Evolutionary conservation across 2,888 invertebrate genomes (phyloP).

Genomic region (Tridacna crocea): DNA sequence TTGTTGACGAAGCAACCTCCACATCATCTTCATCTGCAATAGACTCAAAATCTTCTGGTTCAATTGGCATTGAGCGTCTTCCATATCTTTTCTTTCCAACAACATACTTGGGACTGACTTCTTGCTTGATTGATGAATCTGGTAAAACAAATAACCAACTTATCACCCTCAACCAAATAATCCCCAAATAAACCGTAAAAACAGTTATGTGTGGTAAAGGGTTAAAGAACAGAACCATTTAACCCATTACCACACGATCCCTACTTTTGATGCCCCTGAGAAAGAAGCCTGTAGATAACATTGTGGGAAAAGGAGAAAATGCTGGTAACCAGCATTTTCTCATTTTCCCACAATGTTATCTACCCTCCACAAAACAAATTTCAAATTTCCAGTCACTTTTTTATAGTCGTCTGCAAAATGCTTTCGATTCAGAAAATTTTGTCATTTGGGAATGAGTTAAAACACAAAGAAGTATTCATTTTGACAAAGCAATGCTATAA

Average conservation of each 20-base stretch:
- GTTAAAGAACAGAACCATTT: no score
- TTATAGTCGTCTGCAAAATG: no score
- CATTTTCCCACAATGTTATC: no score
- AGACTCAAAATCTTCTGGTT: constrained; percentile 57
- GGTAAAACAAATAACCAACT: not conserved
- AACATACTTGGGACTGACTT: constrained; percentile 67
- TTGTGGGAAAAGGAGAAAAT: not conserved
- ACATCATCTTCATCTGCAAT: constrained; percentile 52
- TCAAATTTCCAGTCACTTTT: no score
- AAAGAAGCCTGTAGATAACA: not conserved
- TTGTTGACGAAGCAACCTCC: constrained; percentile 46
- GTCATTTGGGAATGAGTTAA: no score
- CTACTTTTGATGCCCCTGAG: not conserved
- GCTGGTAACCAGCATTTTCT: not conserved
- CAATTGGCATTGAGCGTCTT: constrained; percentile 67
- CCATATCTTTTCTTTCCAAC: constrained; percentile 73
- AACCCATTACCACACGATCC: not conserved
- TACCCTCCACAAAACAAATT: no score
- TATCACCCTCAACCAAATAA: not conserved
- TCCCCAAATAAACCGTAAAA: no score
- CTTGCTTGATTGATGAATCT: constrained; percentile 44
- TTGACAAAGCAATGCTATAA: not conserved
- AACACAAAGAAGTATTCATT: no score
- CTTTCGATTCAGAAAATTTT: no score
- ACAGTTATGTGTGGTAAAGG: no score